Percentiles rank a stretch among this genome's conserved stretches.
These are phyloP conservation scores for Synanthedon tipuliformis DNA, from an alignment of 2,888 invertebrate species.

Conservation along the genomic window DNA sequence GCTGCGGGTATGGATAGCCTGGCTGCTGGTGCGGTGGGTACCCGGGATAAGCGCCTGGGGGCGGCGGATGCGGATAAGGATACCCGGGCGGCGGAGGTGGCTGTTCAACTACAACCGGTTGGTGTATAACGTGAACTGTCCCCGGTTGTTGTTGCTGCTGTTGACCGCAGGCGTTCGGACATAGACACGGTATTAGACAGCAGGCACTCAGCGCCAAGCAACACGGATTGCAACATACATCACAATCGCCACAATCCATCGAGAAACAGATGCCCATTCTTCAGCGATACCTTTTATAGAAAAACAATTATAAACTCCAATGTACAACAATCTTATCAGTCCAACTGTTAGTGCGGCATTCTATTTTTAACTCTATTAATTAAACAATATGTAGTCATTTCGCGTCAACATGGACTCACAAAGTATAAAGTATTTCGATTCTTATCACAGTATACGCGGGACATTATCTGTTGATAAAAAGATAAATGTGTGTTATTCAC, in stretches of 20 bases:
- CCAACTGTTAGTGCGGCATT: not conserved
- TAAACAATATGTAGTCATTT: not conserved
- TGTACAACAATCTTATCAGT: not conserved
- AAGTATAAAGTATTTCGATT: not conserved
- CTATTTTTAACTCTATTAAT: not conserved
- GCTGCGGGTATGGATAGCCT: not conserved
- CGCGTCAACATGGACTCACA: not conserved
- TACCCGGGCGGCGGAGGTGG: conserved; percentile 24
- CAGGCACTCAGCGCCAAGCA: conserved; percentile 55
- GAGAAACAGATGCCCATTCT: conserved; percentile 59
- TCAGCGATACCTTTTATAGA: conserved; percentile 37
- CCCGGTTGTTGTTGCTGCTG: conserved; percentile 39
- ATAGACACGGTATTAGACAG: conserved; percentile 54
- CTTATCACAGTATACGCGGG: conserved; percentile 6
- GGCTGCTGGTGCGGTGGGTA: conserved; percentile 26
- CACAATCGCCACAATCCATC: conserved; percentile 54
- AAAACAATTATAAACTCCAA: not conserved
- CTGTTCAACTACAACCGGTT: conserved; percentile 40
- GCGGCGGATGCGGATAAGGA: conserved; percentile 18
- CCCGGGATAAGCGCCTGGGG: conserved; percentile 26
- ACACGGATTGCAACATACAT: conserved; percentile 40
- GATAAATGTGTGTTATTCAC: conserved; percentile 12
- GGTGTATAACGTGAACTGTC: conserved; percentile 41
- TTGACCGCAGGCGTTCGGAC: conserved; percentile 58
- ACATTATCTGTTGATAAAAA: conserved; percentile 34